These are phyloP conservation scores for Microchirus variegatus DNA, from an alignment of 2,797 vertebrate genomes.

Conservation along the genomic window DNA sequence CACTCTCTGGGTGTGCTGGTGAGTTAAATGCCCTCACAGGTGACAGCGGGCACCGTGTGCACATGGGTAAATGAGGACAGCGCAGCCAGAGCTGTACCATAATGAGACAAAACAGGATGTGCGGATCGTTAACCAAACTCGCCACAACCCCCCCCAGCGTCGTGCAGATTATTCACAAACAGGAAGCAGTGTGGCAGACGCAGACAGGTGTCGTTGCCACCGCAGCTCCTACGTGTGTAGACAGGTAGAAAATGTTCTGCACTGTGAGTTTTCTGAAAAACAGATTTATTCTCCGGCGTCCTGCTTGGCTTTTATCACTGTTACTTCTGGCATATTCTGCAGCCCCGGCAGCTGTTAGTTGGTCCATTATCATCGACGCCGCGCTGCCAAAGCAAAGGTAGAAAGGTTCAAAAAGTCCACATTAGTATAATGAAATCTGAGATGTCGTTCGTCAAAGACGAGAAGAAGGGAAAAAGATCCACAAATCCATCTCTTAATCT, in stretches of 20 bases:
- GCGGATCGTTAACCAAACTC: constrained; percentile 47
- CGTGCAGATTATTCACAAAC: constrained; percentile 73
- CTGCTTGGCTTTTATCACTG: constrained; percentile 33
- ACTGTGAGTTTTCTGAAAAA: constrained; percentile 17
- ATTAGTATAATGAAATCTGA: constrained; percentile 55
- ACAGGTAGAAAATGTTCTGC: constrained; percentile 46
- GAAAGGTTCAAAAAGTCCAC: constrained; percentile 36
- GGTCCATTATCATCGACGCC: constrained; percentile 17
- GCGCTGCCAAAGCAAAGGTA: constrained; percentile 22
- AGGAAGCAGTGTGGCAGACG: constrained; percentile 73
- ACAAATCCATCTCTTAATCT: constrained; percentile 35
- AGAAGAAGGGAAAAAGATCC: constrained; percentile 12
- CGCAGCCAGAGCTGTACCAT: constrained; percentile 7
- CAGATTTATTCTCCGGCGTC: constrained; percentile 48
- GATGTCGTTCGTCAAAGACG: constrained; percentile 31
- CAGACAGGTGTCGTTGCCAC: constrained; percentile 61
- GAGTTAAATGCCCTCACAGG: constrained; percentile 56
- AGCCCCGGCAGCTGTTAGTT: constrained; percentile 17
- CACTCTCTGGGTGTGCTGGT: constrained; percentile 74
- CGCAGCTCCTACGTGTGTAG: constrained; percentile 37
- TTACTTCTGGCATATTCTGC: constrained; percentile 39
- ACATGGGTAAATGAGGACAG: constrained; percentile 40
- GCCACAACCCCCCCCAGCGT: constrained; percentile 58
- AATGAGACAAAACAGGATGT: constrained; percentile 70
- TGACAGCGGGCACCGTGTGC: constrained; percentile 22